These are phyloP conservation scores for Papilio helenus DNA, from an alignment of 1,140 invertebrate species.

Conservation along the genomic window DNA sequence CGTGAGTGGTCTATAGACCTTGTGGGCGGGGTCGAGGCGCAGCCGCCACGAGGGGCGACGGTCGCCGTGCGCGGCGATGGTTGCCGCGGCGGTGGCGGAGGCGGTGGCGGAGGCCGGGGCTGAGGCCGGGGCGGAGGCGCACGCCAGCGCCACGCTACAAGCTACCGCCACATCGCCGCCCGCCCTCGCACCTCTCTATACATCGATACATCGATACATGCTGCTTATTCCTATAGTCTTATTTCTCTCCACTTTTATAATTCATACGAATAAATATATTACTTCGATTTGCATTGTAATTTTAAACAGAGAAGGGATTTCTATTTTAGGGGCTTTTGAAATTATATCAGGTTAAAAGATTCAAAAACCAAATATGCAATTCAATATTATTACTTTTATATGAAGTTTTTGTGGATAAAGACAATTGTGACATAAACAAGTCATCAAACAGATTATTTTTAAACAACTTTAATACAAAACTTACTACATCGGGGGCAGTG, in stretches of 20 bases:
- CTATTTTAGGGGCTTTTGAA: background rate
- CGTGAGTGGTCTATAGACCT: constrained; percentile 84
- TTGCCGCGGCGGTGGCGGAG: constrained; percentile 66
- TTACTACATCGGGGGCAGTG: too few species aligned
- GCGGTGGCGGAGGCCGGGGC: constrained; percentile 74
- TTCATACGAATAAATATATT: background rate
- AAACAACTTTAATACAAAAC: background rate
- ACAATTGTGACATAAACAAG: background rate
- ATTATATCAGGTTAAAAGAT: background rate
- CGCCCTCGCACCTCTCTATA: constrained; percentile 58
- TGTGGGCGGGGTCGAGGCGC: constrained; percentile 93
- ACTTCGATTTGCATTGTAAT: background rate
- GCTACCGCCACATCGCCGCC: constrained; percentile 74
- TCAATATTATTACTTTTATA: background rate
- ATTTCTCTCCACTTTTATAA: background rate
- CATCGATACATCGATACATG: constrained; percentile 42
- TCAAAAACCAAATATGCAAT: background rate
- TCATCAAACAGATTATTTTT: background rate
- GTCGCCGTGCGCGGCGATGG: constrained; percentile 84
- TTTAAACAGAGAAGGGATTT: background rate
- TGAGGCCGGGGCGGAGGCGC: constrained; percentile 60
- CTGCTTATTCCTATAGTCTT: background rate
- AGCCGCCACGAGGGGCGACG: constrained; percentile 95
- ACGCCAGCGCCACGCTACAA: constrained; percentile 69
- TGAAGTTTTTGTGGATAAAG: background rate